Evolutionary conservation across 2,797 vertebrate genomes (phyloP).

Genomic region (Sandelia bainsii): DNA sequence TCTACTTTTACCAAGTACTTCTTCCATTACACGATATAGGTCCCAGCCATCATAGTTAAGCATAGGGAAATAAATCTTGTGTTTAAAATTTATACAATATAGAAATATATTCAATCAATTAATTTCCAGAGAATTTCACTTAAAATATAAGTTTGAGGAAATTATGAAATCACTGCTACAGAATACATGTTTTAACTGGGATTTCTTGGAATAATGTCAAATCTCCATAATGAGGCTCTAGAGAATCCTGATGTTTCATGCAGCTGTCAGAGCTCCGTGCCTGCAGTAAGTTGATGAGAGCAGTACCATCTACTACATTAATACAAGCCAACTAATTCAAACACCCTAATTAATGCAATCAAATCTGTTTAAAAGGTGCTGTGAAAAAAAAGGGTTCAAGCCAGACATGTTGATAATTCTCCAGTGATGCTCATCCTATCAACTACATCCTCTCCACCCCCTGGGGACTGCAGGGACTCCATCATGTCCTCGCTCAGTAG

Average conservation of each 20-base stretch:
- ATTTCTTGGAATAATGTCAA: slow-evolving; percentile 37
- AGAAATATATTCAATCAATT: not conserved
- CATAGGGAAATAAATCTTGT: not conserved
- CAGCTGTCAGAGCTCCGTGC: slow-evolving; percentile 51
- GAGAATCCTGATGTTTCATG: slow-evolving; percentile 54
- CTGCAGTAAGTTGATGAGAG: slow-evolving; percentile 45
- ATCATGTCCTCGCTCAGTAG: slow-evolving; percentile 50
- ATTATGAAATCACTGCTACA: slow-evolving; percentile 27
- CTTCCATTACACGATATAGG: too few species aligned
- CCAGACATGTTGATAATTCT: slow-evolving; percentile 61
- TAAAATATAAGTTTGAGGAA: slow-evolving; percentile 6
- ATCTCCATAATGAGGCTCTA: slow-evolving; percentile 54
- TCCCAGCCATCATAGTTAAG: not conserved
- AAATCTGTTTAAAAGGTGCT: slow-evolving; percentile 36
- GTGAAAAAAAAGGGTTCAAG: slow-evolving; percentile 35
- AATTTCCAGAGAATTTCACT: not conserved
- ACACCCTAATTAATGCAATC: slow-evolving; percentile 58
- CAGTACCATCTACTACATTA: slow-evolving; percentile 25
- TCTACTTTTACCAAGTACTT: too few species aligned
- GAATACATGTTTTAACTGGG: slow-evolving; percentile 23
- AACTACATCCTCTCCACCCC: slow-evolving; percentile 58
- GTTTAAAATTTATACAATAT: not conserved
- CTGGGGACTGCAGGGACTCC: slow-evolving; percentile 39
- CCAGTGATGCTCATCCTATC: slow-evolving; percentile 61
- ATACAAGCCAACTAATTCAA: slow-evolving; percentile 36